These are phyloP conservation scores for Gnathonemus echidnorhynchus DNA, from an alignment of 2,113 vertebrate genomes.

Conservation along the genomic window DNA sequence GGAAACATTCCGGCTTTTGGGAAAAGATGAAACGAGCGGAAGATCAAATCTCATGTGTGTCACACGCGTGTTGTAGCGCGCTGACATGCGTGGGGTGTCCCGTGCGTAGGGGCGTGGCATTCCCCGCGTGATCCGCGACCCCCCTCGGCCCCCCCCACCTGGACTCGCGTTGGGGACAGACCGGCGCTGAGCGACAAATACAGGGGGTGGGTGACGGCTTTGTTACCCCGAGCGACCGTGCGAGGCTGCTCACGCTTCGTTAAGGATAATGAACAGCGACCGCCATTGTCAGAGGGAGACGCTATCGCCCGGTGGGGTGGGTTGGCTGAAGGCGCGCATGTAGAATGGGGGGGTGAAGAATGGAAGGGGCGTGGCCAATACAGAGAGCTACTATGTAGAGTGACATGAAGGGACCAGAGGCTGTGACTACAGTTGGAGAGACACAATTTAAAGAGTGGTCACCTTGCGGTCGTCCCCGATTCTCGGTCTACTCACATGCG, in stretches of 20 bases:
- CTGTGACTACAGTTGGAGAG: not conserved
- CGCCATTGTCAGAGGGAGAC: slow-evolving; percentile 67
- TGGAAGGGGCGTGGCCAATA: slow-evolving; percentile 28
- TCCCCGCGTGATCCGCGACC: not conserved
- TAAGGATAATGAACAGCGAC: slow-evolving; percentile 66
- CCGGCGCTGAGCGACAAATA: not conserved
- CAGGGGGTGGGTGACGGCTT: slow-evolving; percentile 16
- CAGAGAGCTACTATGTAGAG: not conserved
- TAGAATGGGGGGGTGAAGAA: slow-evolving; percentile 57
- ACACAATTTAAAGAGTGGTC: slow-evolving; percentile 8
- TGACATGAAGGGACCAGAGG: not conserved
- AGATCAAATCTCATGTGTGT: slow-evolving; percentile 82
- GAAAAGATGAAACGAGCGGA: slow-evolving; percentile 92
- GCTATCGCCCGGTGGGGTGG: slow-evolving; percentile 59
- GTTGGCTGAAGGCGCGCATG: slow-evolving; percentile 56
- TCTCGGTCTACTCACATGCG: not conserved
- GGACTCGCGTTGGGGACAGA: slow-evolving; percentile 45
- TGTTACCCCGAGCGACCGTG: slow-evolving; percentile 33
- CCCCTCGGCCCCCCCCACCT: slow-evolving; percentile 24
- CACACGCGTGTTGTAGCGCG: slow-evolving; percentile 56
- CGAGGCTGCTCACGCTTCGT: slow-evolving; percentile 60
- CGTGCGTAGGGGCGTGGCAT: not conserved
- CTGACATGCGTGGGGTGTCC: not conserved
- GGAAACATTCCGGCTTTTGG: slow-evolving; percentile 87
- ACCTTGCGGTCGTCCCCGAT: slow-evolving; percentile 21